phyloP scores from a whole-genome alignment of 2,113 vertebrate genomes.

The Otis tarda region DNA sequence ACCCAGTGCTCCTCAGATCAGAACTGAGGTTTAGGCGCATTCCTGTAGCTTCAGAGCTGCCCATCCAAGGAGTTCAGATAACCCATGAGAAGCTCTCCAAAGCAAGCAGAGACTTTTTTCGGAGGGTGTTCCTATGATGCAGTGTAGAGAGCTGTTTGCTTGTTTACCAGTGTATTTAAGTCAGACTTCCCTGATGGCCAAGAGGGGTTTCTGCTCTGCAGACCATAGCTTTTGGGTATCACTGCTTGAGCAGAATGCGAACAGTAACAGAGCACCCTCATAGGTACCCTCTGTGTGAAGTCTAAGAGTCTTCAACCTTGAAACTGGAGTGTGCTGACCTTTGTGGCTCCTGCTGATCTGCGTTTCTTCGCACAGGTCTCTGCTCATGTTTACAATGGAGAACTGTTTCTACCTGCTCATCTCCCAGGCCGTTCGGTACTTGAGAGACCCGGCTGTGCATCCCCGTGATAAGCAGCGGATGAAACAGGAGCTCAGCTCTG shows the following conservation, averaged over 20 bases:
- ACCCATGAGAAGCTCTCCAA: background rate
- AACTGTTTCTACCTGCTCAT: constrained; percentile 98
- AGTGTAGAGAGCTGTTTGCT: background rate
- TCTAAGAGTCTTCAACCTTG: background rate
- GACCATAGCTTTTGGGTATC: background rate
- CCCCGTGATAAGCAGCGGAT: constrained; percentile 94
- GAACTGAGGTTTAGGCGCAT: background rate
- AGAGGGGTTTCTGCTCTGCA: background rate
- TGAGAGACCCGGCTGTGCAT: constrained; percentile 86
- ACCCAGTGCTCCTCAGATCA: background rate
- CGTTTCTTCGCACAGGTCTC: constrained; percentile 76
- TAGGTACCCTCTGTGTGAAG: background rate
- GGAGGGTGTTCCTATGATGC: background rate
- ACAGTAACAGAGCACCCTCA: rapidly evolving
- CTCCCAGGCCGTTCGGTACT: constrained; percentile 91
- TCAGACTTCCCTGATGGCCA: background rate
- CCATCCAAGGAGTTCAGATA: background rate
- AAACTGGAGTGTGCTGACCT: background rate
- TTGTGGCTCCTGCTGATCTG: background rate
- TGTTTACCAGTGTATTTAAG: background rate
- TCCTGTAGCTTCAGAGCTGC: background rate
- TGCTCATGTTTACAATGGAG: constrained; percentile 97
- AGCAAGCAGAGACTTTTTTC: background rate
- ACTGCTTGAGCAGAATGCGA: background rate
- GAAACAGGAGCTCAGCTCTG: constrained; percentile 97